These are phyloP conservation scores for Heloderma charlesbogerti DNA, from an alignment of 2,113 vertebrate genomes.

Conservation along the genomic window DNA sequence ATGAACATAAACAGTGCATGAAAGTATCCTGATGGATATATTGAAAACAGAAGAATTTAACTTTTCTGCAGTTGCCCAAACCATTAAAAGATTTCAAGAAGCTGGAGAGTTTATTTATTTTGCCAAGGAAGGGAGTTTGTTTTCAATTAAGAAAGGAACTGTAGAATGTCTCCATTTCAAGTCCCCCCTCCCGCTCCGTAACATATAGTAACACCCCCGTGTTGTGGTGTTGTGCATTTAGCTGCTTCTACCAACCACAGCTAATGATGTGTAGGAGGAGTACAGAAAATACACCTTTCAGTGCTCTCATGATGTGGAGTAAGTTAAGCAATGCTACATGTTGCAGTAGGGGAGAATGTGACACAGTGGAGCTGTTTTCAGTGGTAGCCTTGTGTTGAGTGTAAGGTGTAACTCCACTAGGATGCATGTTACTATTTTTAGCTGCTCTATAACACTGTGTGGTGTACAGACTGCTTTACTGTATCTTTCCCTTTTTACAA, in stretches of 20 bases:
- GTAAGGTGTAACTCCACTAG: neutral
- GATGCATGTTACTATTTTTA: neutral
- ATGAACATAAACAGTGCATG: neutral
- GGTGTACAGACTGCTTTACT: neutral
- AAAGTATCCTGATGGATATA: neutral
- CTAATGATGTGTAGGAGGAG: neutral
- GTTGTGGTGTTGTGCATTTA: too few species aligned
- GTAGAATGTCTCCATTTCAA: neutral
- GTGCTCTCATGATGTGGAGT: neutral
- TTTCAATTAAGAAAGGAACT: neutral
- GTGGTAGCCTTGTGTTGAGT: neutral
- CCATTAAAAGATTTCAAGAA: neutral
- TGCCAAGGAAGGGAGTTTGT: neutral
- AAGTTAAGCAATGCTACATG: too few species aligned
- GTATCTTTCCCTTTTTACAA: neutral
- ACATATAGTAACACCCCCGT: neutral
- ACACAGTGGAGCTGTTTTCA: neutral
- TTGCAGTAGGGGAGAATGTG: neutral
- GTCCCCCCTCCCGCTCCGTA: neutral
- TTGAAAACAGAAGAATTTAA: neutral
- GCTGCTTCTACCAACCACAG: neutral
- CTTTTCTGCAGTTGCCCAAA: neutral
- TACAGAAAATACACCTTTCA: neutral
- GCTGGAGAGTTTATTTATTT: neutral
- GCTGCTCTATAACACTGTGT: neutral